Evolutionary conservation across 2,113 vertebrate species (phyloP), one percentile per base, ranked within the genome.

Genomic region (Scomber colias): DNA sequence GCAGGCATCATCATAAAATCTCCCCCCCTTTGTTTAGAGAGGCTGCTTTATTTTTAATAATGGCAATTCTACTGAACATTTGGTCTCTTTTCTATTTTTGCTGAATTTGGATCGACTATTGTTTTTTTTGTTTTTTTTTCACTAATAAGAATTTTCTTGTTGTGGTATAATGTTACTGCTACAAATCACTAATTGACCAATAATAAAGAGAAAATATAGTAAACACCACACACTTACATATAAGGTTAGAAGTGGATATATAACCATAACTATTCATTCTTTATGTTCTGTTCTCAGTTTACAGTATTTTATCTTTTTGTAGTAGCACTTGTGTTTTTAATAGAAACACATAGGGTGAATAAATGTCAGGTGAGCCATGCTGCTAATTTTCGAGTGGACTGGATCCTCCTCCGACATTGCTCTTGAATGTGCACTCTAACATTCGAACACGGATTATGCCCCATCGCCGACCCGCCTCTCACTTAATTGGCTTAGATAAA

Each of bases 401-500:
- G 66, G 51, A 50, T 53, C 59, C 57, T 85, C 53, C 24, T 71
- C 16, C 87, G 81, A 85, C 83, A 71, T 79, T 80, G 69, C 73
- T 73, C 79, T 87, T 81, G 30, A 81, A 67, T 62, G 46, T 78
- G 74, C 79, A 77, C 85, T 81, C 50, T 82, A 87, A 86, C 85
- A 91, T 88, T 87, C 64, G 55, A 82, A 73, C 50, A 71, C 69
- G 79, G 90, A 89, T 92, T 90, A 76, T 60, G 65, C 55, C 62
- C 82, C 73, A 70, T 87, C 72, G 77, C 69, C 82, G 71, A 27
- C 74, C 57, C 21, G 73, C 69, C 79, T 72, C 64, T 77, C 53
- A 24, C 71, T 83, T 93, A 91, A 93, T 95, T 93, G 90, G 88
- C 88, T 93, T 85, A 83, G 90, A 94, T 93, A 85, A 91, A 89